phyloP scores from a whole-genome alignment of 2,888 invertebrate species.

The Nomada goodeniana region DNA sequence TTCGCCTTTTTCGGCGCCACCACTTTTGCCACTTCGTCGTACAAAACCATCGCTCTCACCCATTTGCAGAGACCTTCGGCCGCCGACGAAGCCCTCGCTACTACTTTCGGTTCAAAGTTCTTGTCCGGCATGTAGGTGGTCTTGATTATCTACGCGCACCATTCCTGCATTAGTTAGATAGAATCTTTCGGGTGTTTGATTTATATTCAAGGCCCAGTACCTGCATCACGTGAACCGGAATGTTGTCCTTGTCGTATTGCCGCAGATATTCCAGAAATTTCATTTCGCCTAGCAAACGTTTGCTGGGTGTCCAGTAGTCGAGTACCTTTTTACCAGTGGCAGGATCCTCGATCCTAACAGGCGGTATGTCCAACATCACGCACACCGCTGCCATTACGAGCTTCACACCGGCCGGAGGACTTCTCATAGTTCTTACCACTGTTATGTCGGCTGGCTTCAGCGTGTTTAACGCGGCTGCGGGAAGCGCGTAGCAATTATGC shows the following conservation, averaged over 20 bases:
- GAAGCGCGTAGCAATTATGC: no score
- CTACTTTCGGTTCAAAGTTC: slow-evolving; percentile 87
- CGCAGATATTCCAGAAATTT: slow-evolving; percentile 88
- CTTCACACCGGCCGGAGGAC: slow-evolving; percentile 87
- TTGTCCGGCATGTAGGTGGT: slow-evolving; percentile 88
- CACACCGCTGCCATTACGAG: slow-evolving; percentile 87
- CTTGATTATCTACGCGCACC: slow-evolving; percentile 82
- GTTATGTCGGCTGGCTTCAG: slow-evolving; percentile 88
- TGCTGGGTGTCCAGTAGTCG: slow-evolving; percentile 90
- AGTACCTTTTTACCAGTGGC: slow-evolving; percentile 84
- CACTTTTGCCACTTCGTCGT: slow-evolving; percentile 89
- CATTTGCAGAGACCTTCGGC: slow-evolving; percentile 91
- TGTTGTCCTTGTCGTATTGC: slow-evolving; percentile 90
- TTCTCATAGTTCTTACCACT: slow-evolving; percentile 89
- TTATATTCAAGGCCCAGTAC: slow-evolving; percentile 71
- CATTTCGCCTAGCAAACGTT: slow-evolving; percentile 88
- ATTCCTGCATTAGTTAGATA: neutral
- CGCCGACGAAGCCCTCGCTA: slow-evolving; percentile 90
- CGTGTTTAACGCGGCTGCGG: slow-evolving; percentile 86
- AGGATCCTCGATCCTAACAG: slow-evolving; percentile 85
- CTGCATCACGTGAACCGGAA: slow-evolving; percentile 86
- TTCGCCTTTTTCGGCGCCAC: slow-evolving; percentile 90
- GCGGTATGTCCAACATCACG: slow-evolving; percentile 86
- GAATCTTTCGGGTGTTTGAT: neutral
- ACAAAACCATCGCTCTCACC: slow-evolving; percentile 91